A percentile compares a stretch with the other conserved stretches of the same genome.
These are phyloP conservation scores for Abrostola triplasia DNA, from an alignment of 2,888 invertebrate genomes.

Conservation along the genomic window DNA sequence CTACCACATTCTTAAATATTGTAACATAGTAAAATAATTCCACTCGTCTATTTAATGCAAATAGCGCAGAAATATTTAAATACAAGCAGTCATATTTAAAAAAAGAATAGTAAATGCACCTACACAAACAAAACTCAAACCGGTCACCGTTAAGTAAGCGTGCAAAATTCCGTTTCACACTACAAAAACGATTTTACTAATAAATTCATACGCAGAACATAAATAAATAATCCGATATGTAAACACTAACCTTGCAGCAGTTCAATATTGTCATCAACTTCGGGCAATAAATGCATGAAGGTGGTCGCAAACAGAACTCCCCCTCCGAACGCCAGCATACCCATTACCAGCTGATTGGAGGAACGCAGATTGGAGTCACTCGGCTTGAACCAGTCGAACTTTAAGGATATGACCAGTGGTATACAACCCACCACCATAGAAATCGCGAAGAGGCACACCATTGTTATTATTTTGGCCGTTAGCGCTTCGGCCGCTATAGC, in stretches of 20 bases:
- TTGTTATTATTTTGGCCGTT: conserved; percentile 93
- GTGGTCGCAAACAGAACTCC: conserved; percentile 94
- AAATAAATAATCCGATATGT: conserved; percentile 14
- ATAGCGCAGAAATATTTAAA: neutral
- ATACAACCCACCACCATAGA: conserved; percentile 93
- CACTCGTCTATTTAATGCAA: neutral
- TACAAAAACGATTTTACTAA: neutral
- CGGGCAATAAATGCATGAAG: conserved; percentile 94
- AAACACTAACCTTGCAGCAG: conserved; percentile 85
- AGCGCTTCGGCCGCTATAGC: conserved; percentile 80
- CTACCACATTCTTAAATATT: neutral
- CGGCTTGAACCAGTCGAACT: conserved; percentile 89
- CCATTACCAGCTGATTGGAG: conserved; percentile 87
- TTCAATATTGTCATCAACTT: conserved; percentile 91
- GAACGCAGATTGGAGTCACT: conserved; percentile 79
- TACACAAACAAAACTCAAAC: conserved; percentile 22
- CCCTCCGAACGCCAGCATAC: conserved; percentile 93
- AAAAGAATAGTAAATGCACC: conserved; percentile 6
- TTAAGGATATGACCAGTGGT: conserved; percentile 91
- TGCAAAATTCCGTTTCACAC: neutral
- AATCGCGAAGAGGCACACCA: conserved; percentile 92
- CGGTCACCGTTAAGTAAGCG: neutral
- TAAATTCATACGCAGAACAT: conserved; percentile 13
- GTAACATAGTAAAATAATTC: neutral
- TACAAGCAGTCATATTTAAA: neutral